phyloP scores from a whole-genome alignment of 2,113 vertebrate species.

The Heloderma charlesbogerti region DNA sequence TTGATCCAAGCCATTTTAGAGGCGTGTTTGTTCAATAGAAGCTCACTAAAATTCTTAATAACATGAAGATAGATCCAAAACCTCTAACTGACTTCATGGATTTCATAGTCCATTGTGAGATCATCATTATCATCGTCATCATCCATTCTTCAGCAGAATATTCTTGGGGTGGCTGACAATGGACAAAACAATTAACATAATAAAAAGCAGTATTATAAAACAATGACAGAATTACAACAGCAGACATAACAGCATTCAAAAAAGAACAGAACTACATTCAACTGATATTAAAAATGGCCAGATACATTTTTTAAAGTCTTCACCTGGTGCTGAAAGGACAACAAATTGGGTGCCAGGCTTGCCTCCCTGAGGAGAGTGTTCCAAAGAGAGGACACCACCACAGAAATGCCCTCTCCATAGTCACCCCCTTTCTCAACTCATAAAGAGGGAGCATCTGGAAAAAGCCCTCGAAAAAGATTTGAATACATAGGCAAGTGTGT shows the following conservation, averaged over 20 bases:
- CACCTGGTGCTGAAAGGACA: background rate
- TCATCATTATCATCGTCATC: background rate
- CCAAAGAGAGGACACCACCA: too few relatives aligned
- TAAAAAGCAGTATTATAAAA: background rate
- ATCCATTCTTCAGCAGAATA: background rate
- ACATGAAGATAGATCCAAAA: background rate
- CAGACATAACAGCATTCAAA: background rate
- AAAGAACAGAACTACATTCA: background rate
- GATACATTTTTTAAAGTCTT: background rate
- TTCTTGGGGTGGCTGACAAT: background rate
- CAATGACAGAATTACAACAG: background rate
- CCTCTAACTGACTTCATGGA: background rate
- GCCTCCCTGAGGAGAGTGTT: background rate
- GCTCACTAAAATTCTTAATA: constrained; percentile 36
- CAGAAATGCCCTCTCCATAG: too few relatives aligned
- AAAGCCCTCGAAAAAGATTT: too few relatives aligned
- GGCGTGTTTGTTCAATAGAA: constrained; percentile 38
- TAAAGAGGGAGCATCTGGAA: background rate
- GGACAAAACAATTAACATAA: background rate
- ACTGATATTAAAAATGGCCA: background rate
- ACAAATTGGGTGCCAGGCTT: background rate
- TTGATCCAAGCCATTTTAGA: constrained; percentile 28
- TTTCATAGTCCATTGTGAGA: background rate
- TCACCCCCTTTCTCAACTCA: background rate
- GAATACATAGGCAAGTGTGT: too few relatives aligned